Percentiles rank a stretch among this genome's conserved stretches.
These are phyloP conservation scores for Urophycis tenuis DNA, from an alignment of 2,797 vertebrate species.

Conservation along the genomic window DNA sequence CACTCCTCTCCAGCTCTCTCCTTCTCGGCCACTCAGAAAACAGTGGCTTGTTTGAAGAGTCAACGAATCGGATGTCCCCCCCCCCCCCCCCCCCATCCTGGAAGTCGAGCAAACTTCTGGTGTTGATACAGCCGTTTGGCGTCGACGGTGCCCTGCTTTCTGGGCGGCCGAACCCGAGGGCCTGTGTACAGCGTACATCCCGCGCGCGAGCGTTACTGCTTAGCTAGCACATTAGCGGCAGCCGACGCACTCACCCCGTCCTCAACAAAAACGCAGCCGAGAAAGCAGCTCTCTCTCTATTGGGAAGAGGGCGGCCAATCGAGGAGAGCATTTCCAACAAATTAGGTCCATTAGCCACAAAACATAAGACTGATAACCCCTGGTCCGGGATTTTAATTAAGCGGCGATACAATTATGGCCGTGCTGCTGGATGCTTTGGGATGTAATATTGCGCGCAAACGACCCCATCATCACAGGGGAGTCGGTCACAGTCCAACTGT, in stretches of 20 bases:
- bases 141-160: conserved; percentile 36
- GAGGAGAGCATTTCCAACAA: background rate
- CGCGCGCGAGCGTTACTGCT: conserved; percentile 34
- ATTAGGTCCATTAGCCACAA: background rate
- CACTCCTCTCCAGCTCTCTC: background rate
- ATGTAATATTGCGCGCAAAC: conserved; percentile 31
- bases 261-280: background rate
- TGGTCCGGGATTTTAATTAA: conserved; percentile 41
- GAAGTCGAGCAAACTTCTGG: conserved; percentile 53
- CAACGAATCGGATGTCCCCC: conserved; percentile 40
- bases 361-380: conserved; percentile 20
- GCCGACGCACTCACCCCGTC: conserved; percentile 13
- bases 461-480: conserved; percentile 50
- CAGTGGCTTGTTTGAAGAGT: conserved; percentile 58
- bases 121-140: conserved; percentile 50
- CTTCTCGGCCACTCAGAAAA: conserved; percentile 36
- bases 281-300: background rate
- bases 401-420: conserved; percentile 22
- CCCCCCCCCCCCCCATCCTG: conserved; percentile 43
- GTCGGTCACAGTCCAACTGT: conserved; percentile 29
- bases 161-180: conserved; percentile 30
- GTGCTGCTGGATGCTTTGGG: background rate
- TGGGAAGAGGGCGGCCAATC: background rate
- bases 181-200: conserved; percentile 30
- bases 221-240: conserved; percentile 43